Evolutionary conservation across 2,113 vertebrate species (phyloP).

Genomic region (Xenopus borealis): DNA sequence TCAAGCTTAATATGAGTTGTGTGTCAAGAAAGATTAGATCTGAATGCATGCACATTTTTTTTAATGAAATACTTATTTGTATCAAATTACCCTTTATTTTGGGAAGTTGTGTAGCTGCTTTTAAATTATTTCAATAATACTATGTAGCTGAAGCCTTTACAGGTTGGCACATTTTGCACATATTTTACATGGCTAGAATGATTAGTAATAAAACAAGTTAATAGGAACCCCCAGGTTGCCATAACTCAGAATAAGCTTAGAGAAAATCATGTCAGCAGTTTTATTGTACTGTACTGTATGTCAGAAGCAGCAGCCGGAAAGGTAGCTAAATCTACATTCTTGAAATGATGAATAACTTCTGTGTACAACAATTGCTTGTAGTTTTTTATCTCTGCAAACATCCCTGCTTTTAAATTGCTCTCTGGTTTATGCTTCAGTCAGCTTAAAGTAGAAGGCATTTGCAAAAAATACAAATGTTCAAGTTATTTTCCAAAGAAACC

Average conservation of each 20-base stretch:
- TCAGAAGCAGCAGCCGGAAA: conserved; percentile 46
- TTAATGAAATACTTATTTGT: too few species aligned
- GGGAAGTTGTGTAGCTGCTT: too few species aligned
- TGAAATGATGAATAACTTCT: conserved; percentile 50
- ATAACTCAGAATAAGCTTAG: conserved; percentile 36
- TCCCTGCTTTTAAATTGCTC: conserved; percentile 34
- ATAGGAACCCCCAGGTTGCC: conserved; percentile 45
- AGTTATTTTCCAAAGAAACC: conserved; percentile 39
- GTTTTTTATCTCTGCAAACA: conserved; percentile 47
- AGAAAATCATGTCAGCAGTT: conserved; percentile 39
- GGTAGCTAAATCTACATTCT: conserved; percentile 48
- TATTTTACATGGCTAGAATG: conserved; percentile 26
- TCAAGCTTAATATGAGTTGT: too few species aligned
- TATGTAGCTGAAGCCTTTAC: conserved; percentile 7
- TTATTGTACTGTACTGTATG: conserved; percentile 39
- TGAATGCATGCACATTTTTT: too few species aligned
- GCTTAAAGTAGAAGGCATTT: conserved; percentile 32
- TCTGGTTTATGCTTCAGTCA: conserved; percentile 43
- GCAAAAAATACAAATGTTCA: conserved; percentile 44
- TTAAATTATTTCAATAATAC: too few species aligned
- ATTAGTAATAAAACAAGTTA: conserved; percentile 44
- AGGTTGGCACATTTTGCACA: conserved; percentile 11
- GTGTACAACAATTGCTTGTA: conserved; percentile 36
- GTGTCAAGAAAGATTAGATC: too few species aligned
- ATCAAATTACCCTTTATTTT: too few species aligned